A percentile compares a stretch with the other conserved stretches of the same genome.
Evolutionary conservation across 2,113 vertebrate genomes (phyloP).

Genomic region (Nymphicus hollandicus): DNA sequence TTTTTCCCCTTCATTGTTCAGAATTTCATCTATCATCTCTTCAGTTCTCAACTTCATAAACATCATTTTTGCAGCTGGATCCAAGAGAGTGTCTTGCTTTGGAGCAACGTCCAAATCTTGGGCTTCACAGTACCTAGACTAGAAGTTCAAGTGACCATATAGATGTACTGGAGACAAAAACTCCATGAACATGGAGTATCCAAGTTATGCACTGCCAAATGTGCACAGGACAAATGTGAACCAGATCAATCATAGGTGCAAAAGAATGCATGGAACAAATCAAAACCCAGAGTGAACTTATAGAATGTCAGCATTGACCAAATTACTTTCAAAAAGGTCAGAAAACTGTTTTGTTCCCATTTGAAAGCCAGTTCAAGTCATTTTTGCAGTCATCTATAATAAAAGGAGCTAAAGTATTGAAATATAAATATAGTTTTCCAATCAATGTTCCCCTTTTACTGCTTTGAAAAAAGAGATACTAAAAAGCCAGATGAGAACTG

Average conservation of each 20-base stretch:
- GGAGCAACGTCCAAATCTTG: neutral
- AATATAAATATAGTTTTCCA: neutral
- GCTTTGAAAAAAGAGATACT: neutral
- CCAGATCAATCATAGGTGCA: neutral
- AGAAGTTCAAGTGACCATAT: neutral
- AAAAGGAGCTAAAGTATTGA: neutral
- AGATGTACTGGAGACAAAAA: neutral
- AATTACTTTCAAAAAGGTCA: neutral
- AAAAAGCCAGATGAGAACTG: neutral
- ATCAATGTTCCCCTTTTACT: neutral
- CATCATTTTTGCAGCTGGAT: neutral
- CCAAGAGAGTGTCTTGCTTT: neutral
- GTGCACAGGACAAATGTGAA: neutral
- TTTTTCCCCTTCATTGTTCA: slow-evolving; percentile 14
- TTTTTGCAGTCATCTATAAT: neutral
- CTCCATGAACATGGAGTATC: neutral
- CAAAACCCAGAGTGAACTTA: neutral
- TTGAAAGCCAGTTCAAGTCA: neutral
- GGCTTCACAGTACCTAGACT: neutral
- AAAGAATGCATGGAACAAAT: neutral
- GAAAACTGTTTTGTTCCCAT: neutral
- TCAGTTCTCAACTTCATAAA: neutral
- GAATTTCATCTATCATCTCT: neutral
- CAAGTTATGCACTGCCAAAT: neutral
- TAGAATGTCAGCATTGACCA: neutral